phyloP scores from a whole-genome alignment of 2,888 invertebrate genomes.

The Troglohyphantes excavatus region DNA sequence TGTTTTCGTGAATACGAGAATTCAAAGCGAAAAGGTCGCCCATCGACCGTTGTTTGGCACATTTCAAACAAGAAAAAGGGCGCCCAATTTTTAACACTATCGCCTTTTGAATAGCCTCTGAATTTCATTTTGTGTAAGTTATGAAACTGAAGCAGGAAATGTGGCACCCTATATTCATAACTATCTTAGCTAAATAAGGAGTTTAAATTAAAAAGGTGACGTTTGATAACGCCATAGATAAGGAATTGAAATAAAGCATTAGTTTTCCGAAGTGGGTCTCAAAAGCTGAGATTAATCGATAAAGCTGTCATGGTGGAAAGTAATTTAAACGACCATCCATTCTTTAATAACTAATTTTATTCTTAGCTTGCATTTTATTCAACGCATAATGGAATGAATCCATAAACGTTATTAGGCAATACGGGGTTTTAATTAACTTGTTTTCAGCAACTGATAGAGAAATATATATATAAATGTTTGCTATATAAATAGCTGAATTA shows the following conservation, averaged over 20 bases:
- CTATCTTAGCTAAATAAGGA: not conserved
- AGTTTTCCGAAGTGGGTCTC: not conserved
- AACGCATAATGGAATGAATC: not conserved
- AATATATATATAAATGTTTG: too few species aligned
- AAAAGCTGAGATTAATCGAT: not conserved
- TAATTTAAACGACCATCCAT: not conserved
- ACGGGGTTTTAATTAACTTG: not conserved
- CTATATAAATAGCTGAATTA: too few species aligned
- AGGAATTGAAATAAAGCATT: not conserved
- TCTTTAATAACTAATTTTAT: not conserved
- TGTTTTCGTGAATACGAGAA: not conserved
- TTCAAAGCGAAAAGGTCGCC: not conserved
- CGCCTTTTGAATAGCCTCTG: not conserved
- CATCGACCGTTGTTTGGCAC: not conserved
- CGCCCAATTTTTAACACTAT: not conserved
- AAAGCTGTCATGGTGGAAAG: not conserved
- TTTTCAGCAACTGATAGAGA: not conserved
- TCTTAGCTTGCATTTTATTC: not conserved
- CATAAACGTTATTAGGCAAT: not conserved
- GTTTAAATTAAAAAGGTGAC: not conserved
- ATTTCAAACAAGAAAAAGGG: not conserved
- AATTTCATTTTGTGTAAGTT: not conserved
- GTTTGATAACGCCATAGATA: not conserved
- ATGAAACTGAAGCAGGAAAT: not conserved
- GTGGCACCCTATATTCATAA: not conserved